Conservation (phyloP, 2,888 invertebrate species). For the Diaprepes abbreviatus region DNA sequence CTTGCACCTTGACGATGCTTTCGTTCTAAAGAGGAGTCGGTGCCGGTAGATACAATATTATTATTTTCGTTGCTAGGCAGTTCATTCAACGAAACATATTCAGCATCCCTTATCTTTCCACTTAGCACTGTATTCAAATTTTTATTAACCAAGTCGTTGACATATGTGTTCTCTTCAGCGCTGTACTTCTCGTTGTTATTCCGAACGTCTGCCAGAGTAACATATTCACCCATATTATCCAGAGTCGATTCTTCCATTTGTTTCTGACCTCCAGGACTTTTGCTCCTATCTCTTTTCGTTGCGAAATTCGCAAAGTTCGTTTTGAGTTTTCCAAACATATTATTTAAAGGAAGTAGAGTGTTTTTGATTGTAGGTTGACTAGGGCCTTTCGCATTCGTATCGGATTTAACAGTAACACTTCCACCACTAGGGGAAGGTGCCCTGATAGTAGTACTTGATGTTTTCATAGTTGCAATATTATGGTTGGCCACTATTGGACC, state of each 20-base stretch:
- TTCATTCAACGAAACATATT: conserved; percentile 87
- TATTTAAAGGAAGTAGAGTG: conserved; percentile 76
- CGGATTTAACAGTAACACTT: conserved; percentile 59
- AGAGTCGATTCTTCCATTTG: conserved; percentile 45
- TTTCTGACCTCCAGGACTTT: conserved; percentile 67
- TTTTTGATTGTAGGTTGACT: conserved; percentile 66
- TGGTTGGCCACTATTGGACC: conserved; percentile 12
- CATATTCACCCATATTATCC: conserved; percentile 83
- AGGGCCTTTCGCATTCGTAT: conserved; percentile 46
- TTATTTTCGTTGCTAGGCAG: conserved; percentile 70
- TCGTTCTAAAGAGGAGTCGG: conserved; percentile 68
- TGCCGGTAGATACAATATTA: conserved; percentile 46
- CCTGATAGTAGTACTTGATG: conserved; percentile 52
- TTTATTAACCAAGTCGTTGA: conserved; percentile 77
- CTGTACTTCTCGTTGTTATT: conserved; percentile 79
- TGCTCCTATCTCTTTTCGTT: conserved; percentile 66
- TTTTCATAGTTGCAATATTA: conserved; percentile 19
- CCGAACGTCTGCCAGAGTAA: conserved; percentile 86
- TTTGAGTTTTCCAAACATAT: conserved; percentile 80
- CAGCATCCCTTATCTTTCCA: conserved; percentile 76
- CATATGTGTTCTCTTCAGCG: conserved; percentile 67
- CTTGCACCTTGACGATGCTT: conserved; percentile 79
- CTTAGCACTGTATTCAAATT: conserved; percentile 74
- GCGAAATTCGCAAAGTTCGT: conserved; percentile 62
- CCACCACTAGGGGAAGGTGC: conserved; percentile 66